Base-by-base conservation (phyloP, 2,113 vertebrate species). In the Perca flavescens region DNA sequence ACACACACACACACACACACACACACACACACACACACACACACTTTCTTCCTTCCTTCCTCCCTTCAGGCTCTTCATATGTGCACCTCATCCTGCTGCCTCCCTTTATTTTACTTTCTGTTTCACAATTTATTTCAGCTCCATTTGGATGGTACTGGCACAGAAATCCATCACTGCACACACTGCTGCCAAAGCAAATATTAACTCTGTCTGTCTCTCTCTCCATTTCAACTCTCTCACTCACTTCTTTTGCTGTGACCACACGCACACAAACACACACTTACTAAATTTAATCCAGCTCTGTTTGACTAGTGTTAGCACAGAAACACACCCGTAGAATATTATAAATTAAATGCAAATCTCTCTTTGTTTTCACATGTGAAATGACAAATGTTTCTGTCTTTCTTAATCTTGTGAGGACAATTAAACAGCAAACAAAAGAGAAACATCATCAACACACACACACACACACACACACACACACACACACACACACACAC, bases 121-220 rank as follows among this genome's bases (percentile, higher is more conserved):
- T 83, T 56, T 79, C 68, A 36, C 69, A 69, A 22, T 87, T 86
- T 81, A 86, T 82, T 79, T 79, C 58, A 58, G 74, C 74, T 89
- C 87, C 72, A 81, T 82, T 82, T 62, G 28, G 46, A 84, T 40
- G 43, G 12, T 25, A 68, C 81, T 83, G 85, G 77, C 79, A 81
- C 81, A 65, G 64, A 87, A 77, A 88, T 86, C 74, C 77, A 82
- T 90, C 83, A 74, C 79, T 71, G 61, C 53, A 21, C 46, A 57
- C 66, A 70, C 73, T 68, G 79, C 88, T 88, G 83, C 81, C 79
- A 86, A 81, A 77, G 76, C 77, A 90, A 89, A 90, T 80, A 83
- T 75, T 77, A 90, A 79, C 85, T 80, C 64, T 82, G 61, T 77
- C 78, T 65, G 6, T 14, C 87, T 65, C 50, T 75, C 17, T 19